Evolutionary conservation across 2,888 invertebrate genomes (phyloP).

Genomic region (Phyto melanocephala): DNA sequence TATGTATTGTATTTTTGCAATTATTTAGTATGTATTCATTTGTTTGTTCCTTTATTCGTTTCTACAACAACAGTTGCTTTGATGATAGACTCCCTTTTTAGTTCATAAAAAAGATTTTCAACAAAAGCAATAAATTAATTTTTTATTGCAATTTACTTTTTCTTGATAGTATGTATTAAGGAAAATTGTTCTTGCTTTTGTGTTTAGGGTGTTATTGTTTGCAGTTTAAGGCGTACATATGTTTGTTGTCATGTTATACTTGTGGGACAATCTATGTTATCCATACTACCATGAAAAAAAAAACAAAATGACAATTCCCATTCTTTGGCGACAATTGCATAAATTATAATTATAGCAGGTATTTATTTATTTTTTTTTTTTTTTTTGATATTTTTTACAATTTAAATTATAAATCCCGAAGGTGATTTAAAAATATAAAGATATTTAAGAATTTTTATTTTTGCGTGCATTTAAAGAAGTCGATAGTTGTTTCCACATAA

Average conservation of each 20-base stretch:
- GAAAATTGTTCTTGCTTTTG: conserved; percentile 17
- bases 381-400: too few relatives aligned
- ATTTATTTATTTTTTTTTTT: too few relatives aligned
- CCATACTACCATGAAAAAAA: too few relatives aligned
- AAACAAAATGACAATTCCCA: too few relatives aligned
- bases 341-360: too few relatives aligned
- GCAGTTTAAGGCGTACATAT: conserved; percentile 19
- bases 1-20: conserved; percentile 19
- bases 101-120: conserved; percentile 6
- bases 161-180: too few relatives aligned
- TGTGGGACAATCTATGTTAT: conserved; percentile 49
- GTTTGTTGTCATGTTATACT: conserved; percentile 35
- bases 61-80: background rate
- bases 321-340: too few relatives aligned
- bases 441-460: too few relatives aligned
- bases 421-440: too few relatives aligned
- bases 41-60: conserved; percentile 2
- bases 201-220: conserved; percentile 38
- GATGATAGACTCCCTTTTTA: conserved; percentile 23
- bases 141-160: conserved; percentile 17
- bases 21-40: conserved; percentile 31
- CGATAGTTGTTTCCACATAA: too few relatives aligned
- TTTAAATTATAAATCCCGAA: too few relatives aligned
- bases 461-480: too few relatives aligned
- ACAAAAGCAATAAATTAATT: conserved; percentile 4